Conservation (phyloP, 2,113 vertebrate genomes). For the Cyanoramphus novaezelandiae region DNA sequence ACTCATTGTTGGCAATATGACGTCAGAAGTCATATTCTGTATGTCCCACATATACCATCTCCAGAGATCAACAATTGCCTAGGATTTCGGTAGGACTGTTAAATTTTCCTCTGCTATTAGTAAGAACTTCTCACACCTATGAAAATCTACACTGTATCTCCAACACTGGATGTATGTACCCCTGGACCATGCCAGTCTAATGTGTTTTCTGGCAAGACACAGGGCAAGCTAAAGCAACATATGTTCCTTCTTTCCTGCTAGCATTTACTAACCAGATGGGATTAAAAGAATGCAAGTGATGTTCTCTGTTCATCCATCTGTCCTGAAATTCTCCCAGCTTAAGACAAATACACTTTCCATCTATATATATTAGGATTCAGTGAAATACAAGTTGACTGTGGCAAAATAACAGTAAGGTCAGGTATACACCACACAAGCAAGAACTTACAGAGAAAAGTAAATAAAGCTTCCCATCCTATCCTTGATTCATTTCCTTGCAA, state of each 20-base stretch:
- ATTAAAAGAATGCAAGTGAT: neutral
- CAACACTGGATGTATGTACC: neutral
- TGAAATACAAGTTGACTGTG: neutral
- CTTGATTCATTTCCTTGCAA: neutral
- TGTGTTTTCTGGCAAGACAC: neutral
- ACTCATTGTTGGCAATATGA: neutral
- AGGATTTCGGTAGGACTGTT: accelerated
- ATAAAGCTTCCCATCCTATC: neutral
- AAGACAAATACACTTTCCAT: neutral
- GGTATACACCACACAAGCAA: neutral
- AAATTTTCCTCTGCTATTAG: neutral
- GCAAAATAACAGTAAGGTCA: neutral
- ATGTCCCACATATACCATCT: neutral
- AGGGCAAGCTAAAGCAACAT: constrained; percentile 4
- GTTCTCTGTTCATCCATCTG: constrained; percentile 4
- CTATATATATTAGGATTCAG: neutral
- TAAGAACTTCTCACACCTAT: neutral
- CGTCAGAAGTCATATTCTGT: neutral
- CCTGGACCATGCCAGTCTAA: neutral
- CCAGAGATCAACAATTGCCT: neutral
- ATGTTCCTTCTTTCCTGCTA: neutral
- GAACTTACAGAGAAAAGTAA: neutral
- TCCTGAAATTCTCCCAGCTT: neutral
- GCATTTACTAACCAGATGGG: constrained; percentile 28
- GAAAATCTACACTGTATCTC: neutral